These are phyloP conservation scores for Pelmatolapia mariae DNA, from an alignment of 2,113 vertebrate species.

Conservation along the genomic window DNA sequence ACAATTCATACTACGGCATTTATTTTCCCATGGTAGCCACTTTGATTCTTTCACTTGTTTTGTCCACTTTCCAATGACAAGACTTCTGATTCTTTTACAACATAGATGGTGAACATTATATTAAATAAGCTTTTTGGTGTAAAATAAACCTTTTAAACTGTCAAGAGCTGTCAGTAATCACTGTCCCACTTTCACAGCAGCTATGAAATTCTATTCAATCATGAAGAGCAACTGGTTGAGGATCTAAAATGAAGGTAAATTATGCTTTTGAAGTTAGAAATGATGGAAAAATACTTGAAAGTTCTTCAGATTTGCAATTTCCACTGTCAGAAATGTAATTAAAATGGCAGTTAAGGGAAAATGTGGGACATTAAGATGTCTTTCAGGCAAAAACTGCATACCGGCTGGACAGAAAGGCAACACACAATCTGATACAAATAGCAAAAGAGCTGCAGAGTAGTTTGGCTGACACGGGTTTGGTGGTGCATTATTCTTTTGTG, in stretches of 20 bases:
- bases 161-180: background rate
- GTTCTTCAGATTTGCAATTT: background rate
- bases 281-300: background rate
- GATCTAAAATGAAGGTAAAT: background rate
- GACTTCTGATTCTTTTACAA: background rate
- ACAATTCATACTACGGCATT: background rate
- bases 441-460: background rate
- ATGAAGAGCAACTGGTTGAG: background rate
- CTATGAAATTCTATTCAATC: background rate
- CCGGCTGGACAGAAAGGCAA: background rate
- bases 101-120: background rate
- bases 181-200: background rate
- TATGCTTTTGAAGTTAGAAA: background rate
- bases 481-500: background rate
- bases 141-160: background rate
- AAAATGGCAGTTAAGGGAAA: background rate
- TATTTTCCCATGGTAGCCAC: background rate
- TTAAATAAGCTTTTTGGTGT: background rate
- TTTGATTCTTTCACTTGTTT: background rate
- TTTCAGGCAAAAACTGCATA: background rate
- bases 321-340: rapidly evolving
- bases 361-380: background rate
- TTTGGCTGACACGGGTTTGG: background rate
- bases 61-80: background rate
- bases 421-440: background rate